A percentile compares a stretch with the other conserved stretches of the same genome.
These are phyloP conservation scores for Napeogenes inachia DNA, from an alignment of 2,888 invertebrate genomes.

Conservation along the genomic window DNA sequence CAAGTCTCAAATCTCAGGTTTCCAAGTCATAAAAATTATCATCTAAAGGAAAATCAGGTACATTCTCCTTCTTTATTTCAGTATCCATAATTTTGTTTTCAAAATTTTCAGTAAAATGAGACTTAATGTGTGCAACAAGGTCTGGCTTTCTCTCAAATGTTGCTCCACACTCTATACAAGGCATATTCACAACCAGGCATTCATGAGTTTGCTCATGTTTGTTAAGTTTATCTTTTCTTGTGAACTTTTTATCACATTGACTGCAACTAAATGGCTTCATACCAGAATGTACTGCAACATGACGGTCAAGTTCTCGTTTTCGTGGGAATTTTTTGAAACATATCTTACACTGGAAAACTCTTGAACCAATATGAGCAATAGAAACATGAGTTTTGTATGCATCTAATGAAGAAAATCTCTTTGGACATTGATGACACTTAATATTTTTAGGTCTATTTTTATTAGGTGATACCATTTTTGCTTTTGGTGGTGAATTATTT, in stretches of 20 bases:
- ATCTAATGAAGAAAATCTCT: slow-evolving; percentile 70
- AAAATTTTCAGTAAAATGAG: slow-evolving; percentile 73
- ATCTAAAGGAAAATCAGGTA: slow-evolving; percentile 55
- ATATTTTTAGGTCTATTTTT: slow-evolving; percentile 72
- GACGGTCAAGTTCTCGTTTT: slow-evolving; percentile 83
- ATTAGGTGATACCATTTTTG: slow-evolving; percentile 44
- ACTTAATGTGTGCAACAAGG: slow-evolving; percentile 77
- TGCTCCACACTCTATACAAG: slow-evolving; percentile 80
- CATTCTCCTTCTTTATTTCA: slow-evolving; percentile 65
- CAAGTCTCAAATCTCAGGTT: slow-evolving; percentile 48
- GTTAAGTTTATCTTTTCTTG: slow-evolving; percentile 82
- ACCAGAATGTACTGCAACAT: slow-evolving; percentile 81
- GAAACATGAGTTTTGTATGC: slow-evolving; percentile 75
- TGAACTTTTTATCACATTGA: slow-evolving; percentile 82
- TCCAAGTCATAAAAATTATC: slow-evolving; percentile 67
- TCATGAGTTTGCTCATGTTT: slow-evolving; percentile 83
- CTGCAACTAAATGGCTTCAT: slow-evolving; percentile 82
- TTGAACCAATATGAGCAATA: slow-evolving; percentile 71
- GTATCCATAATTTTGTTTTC: slow-evolving; percentile 58
- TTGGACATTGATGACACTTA: slow-evolving; percentile 73
- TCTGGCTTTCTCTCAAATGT: slow-evolving; percentile 78
- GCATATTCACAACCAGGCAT: slow-evolving; percentile 76
- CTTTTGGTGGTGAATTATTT: slow-evolving; percentile 55
- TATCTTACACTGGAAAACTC: slow-evolving; percentile 80
- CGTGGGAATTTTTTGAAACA: slow-evolving; percentile 83